phyloP scores from a whole-genome alignment of 2,113 vertebrate species.

The Eira barbara region DNA sequence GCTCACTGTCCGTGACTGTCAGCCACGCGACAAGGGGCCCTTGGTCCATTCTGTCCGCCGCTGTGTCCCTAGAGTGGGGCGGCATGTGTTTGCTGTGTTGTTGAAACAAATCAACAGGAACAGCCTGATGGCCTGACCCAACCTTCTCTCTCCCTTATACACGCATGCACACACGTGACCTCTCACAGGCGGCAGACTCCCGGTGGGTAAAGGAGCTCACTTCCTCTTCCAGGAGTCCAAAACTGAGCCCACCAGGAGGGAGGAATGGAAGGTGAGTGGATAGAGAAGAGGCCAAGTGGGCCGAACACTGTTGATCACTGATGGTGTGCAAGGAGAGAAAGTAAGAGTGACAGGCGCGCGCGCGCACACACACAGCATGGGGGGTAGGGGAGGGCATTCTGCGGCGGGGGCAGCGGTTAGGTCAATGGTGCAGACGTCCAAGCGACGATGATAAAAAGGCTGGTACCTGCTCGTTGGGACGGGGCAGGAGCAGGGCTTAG shows the following conservation, averaged over 20 bases:
- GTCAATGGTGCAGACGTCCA: slow-evolving; percentile 76
- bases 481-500: slow-evolving; percentile 98
- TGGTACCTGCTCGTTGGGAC: slow-evolving; percentile 97
- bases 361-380: neutral
- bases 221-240: neutral
- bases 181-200: neutral
- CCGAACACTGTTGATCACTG: neutral
- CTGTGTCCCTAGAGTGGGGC: neutral
- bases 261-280: neutral
- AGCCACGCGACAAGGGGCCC: neutral
- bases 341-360: neutral
- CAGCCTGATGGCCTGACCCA: neutral
- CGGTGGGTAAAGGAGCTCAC: neutral
- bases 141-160: neutral
- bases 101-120: neutral
- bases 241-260: neutral
- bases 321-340: neutral
- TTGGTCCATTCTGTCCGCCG: rapidly evolving
- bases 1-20: neutral
- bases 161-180: neutral
- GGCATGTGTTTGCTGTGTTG: rapidly evolving
- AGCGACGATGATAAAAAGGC: slow-evolving; percentile 81
- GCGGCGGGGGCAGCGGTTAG: slow-evolving; percentile 74
- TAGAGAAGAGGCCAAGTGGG: neutral
- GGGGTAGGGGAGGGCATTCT: slow-evolving; percentile 28